Evolutionary conservation across 2,888 invertebrate genomes (phyloP), one percentile per base, ranked within the genome.

Genomic region (Endotricha flammealis): DNA sequence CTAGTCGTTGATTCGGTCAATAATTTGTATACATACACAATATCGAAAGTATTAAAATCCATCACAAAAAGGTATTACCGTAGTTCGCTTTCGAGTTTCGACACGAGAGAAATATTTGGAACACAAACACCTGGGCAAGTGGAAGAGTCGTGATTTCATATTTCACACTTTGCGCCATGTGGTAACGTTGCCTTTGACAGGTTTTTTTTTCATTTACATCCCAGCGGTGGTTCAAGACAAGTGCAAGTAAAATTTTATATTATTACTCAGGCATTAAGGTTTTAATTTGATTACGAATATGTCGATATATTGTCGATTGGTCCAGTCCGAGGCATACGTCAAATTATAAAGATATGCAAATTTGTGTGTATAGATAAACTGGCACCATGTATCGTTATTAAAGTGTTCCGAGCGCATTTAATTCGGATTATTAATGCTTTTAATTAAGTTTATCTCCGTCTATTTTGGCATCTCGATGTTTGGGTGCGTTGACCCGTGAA

Each of bases 141-240:
- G 70, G 69, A 65, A 66, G 71, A 78, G 68, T 86, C 86, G 86
- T 86, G 86, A 86, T 86, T 86, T 82, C 82, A 83, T 86, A 83
- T 83, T 86, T 86, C 83, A 85, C 86, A 86, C 86, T 82, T 77
- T 64, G 67, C 61, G 62, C 66, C 72, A 79, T 76, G 77, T 70
- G 71, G 76, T 72, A 72, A 73, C 67, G 64, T 62, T 59, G 68
- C 57, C 63, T 61, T 61, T 59, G 67, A 79, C 81, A 73, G 78
- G 82, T 81, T 78, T 67, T 64, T 70, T 76, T 74, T 70, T 69
- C 63, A 62, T 66, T 70, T 65, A 60, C 60, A 58, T 51, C 50
- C 54, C 55, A 49, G 53, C 55, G 46, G 48, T 52, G 46, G 41
- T 48, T 17, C 39, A 28, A 28, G 41, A 41, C 29, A 36, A 29